A percentile compares a stretch with the other conserved stretches of the same genome.
phyloP scores from a whole-genome alignment of 2,797 vertebrate species.

The Triplophysa bombifrons region DNA sequence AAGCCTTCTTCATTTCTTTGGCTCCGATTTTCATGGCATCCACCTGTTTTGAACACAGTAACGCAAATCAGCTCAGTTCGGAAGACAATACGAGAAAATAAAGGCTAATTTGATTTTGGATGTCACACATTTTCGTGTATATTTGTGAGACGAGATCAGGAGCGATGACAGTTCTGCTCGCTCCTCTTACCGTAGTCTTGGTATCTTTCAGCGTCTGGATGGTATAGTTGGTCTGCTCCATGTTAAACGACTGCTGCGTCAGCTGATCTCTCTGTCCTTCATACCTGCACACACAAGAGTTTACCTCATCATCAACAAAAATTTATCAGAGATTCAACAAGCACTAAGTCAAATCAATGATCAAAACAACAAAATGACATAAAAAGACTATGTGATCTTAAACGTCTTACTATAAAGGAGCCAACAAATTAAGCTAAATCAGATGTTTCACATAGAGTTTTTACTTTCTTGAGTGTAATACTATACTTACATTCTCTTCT shows the following conservation, averaged over 20 bases:
- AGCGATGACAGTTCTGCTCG: background rate
- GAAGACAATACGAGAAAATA: background rate
- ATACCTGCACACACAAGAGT: constrained; percentile 80
- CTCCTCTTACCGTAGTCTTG: constrained; percentile 90
- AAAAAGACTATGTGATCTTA: too few species aligned
- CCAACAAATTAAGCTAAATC: background rate
- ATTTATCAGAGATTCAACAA: background rate
- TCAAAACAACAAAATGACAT: background rate
- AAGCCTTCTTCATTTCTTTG: constrained; percentile 99
- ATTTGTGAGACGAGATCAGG: too few species aligned
- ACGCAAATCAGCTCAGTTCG: background rate
- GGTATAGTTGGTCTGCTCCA: constrained; percentile 98
- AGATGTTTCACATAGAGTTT: too few species aligned
- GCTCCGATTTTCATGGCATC: constrained; percentile 97
- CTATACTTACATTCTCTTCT: constrained; percentile 90
- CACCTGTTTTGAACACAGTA: constrained; percentile 75
- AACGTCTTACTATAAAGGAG: background rate
- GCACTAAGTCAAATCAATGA: background rate
- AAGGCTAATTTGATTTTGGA: background rate
- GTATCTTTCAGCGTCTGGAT: constrained; percentile 95
- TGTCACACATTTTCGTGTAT: background rate
- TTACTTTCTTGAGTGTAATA: too few species aligned
- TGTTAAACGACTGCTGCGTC: constrained; percentile 96
- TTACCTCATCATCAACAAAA: background rate
- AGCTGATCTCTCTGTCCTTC: constrained; percentile 93